Evolutionary conservation across 2,113 vertebrate genomes (phyloP).

Genomic region (Brachypodius melanocephalos): DNA sequence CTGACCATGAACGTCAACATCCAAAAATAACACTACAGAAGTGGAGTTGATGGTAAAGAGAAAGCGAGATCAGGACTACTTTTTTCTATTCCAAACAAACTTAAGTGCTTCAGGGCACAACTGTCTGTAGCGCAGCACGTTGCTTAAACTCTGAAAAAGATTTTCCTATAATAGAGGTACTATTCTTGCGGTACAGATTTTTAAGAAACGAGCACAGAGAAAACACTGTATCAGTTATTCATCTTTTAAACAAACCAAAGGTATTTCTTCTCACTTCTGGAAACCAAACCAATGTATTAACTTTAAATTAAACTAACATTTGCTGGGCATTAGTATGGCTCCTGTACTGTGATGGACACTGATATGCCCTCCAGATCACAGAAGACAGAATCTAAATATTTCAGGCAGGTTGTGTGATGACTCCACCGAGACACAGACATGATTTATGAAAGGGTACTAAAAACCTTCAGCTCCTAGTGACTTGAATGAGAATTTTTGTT

Average conservation of each 20-base stretch:
- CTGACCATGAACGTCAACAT: neutral
- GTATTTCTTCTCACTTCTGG: neutral
- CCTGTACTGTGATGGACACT: neutral
- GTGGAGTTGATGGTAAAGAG: neutral
- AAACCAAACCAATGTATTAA: neutral
- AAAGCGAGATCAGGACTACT: neutral
- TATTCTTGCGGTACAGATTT: neutral
- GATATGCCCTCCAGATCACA: neutral
- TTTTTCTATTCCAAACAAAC: neutral
- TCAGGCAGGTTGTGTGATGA: neutral
- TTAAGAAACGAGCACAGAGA: neutral
- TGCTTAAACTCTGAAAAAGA: neutral
- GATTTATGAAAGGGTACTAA: conserved; percentile 3
- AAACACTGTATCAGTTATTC: neutral
- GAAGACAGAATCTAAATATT: neutral
- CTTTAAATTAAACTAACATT: neutral
- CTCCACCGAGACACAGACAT: neutral
- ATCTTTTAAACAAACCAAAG: neutral
- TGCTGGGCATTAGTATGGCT: neutral
- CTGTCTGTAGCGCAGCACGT: neutral
- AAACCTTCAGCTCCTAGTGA: neutral
- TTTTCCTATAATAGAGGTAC: neutral
- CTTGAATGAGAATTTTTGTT: conserved; percentile 38
- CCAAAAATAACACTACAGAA: neutral
- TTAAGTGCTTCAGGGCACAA: neutral